phyloP scores from a whole-genome alignment of 2,888 invertebrate genomes.

The Eristalinus sepulchralis region DNA sequence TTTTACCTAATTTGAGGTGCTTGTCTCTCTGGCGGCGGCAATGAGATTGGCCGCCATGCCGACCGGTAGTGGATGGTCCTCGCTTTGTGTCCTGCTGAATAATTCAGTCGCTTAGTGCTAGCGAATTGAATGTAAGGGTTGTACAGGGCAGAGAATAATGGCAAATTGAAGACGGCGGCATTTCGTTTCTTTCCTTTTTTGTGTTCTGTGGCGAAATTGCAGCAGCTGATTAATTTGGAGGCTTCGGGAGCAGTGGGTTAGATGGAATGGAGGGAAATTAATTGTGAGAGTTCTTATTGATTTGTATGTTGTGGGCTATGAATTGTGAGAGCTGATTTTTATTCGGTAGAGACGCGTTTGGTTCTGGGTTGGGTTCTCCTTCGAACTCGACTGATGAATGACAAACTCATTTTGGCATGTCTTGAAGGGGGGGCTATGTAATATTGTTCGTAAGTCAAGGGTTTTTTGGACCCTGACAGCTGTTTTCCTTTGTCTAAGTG shows the following conservation, averaged over 20 bases:
- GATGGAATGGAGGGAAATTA: background rate
- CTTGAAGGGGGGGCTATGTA: no score
- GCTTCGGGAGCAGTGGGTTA: background rate
- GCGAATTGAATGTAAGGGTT: conserved; percentile 56
- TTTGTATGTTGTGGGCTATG: no score
- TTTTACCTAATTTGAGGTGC: conserved; percentile 63
- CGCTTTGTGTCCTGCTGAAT: conserved; percentile 41
- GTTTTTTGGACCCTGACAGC: no score
- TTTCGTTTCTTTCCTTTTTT: background rate
- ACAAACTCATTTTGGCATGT: no score
- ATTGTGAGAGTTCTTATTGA: no score
- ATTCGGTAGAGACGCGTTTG: no score
- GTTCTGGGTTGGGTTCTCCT: no score
- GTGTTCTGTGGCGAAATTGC: background rate
- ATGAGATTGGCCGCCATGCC: conserved; percentile 1
- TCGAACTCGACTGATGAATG: no score
- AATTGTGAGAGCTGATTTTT: no score
- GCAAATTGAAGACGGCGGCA: background rate
- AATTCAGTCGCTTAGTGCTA: conserved; percentile 54
- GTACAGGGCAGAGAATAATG: conserved; percentile 19
- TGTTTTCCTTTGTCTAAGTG: no score
- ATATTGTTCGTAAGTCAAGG: no score
- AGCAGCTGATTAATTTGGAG: background rate
- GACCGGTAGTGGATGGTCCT: background rate
- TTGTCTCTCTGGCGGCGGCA: conserved; percentile 16